Evolutionary conservation across 2,113 vertebrate species (phyloP).

Genomic region (Oreotragus oreotragus): DNA sequence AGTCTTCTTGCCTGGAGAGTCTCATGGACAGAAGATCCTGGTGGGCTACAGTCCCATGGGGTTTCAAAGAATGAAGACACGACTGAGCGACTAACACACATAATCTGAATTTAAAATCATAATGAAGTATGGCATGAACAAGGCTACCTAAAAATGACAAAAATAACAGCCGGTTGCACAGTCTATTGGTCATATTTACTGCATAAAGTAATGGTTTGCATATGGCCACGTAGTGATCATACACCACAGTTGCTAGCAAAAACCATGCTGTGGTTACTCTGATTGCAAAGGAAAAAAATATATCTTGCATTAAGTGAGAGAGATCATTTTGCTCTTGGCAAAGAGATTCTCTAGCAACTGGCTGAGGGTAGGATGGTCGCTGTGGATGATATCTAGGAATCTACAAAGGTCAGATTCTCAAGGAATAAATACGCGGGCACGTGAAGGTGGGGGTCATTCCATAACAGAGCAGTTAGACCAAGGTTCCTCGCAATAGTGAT

Average conservation of each 20-base stretch:
- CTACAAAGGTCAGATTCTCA: constrained; percentile 26
- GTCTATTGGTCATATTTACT: not conserved
- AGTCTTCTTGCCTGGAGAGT: too few species aligned
- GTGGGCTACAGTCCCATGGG: too few species aligned
- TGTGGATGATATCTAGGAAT: constrained; percentile 37
- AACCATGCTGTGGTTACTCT: constrained; percentile 37
- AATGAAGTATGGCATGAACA: constrained; percentile 12
- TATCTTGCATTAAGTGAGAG: not conserved
- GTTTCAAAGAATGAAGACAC: too few species aligned
- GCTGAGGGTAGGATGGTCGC: not conserved
- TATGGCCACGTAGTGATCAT: constrained; percentile 25
- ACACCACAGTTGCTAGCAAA: constrained; percentile 18
- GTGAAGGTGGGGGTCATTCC: constrained; percentile 30
- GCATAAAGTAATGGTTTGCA: constrained; percentile 5
- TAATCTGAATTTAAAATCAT: not conserved
- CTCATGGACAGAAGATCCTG: too few species aligned
- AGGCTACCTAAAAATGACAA: not conserved
- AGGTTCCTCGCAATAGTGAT: not conserved
- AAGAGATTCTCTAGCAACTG: constrained; percentile 37
- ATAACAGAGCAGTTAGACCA: constrained; percentile 37
- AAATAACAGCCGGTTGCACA: not conserved
- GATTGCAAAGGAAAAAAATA: not conserved
- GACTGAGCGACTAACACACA: too few species aligned
- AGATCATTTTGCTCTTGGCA: not conserved
- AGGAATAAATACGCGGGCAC: constrained; percentile 43